Base-by-base conservation (phyloP, 2,797 vertebrate species). In the Typhlichthys subterraneus region DNA sequence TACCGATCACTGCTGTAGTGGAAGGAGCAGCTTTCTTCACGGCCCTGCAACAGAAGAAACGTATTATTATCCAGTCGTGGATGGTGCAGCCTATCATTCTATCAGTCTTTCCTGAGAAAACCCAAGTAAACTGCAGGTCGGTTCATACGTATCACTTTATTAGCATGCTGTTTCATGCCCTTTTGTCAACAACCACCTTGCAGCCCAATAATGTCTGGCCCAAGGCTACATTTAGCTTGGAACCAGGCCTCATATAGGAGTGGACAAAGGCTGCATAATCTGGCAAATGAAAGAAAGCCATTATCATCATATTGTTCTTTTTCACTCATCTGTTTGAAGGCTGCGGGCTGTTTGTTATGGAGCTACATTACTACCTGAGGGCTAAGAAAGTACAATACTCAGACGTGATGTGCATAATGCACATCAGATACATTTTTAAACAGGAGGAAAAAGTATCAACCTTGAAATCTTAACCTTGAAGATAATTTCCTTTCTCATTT, bases 11-110 rank as follows among this genome's bases (percentile, higher is more conserved):
- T 49, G 57, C 57, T 31, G 73, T 80, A 69, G 79, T 57, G 76
- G 69, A 38, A 68, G 72, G 70, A 45, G 73, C 61, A 49, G 51
- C 66, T 80, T 88, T 79, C 73, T 71, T 87, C 81, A 74, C 80
- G 67, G 76, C 85, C 90, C 93, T 94, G 84, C 63, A 87, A 91
- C 1, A 85, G 82, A 75, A 83, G 74, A 77, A 70, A 67, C 68
- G 53, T 42, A 73, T 90, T 59, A 90, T 57, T 82, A 79, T 76
- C 57, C 45, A 55, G 57, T 61, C 61, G 79, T 81, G 71, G 80
- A 63, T 59, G 15, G 65, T 61, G 77, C 46, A 64, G 72, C 58
- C 70, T 60, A 65, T 67, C 46, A 59, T 79, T 80, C 72, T 76
- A 82, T 81, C 61, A 69, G 23, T 7, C 45, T 49, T 72, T 29